Evolutionary conservation across 2,797 vertebrate genomes (phyloP).

Genomic region (Acridotheres tristis): DNA sequence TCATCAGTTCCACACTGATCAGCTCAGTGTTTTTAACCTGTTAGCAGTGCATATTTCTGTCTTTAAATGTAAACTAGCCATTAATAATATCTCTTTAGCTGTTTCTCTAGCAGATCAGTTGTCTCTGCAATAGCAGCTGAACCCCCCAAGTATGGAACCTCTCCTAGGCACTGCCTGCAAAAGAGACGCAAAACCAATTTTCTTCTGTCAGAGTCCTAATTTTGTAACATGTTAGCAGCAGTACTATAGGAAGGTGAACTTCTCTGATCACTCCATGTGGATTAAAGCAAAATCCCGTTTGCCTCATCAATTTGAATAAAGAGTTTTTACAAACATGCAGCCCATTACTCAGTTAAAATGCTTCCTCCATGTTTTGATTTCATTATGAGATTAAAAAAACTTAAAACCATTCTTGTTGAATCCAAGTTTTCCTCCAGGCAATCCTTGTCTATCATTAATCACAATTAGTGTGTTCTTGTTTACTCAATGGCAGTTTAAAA

Average conservation of each 20-base stretch:
- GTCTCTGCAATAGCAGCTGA: neutral
- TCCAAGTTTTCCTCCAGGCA: neutral
- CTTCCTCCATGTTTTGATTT: neutral
- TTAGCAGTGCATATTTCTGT: neutral
- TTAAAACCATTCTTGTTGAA: neutral
- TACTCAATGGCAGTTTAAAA: neutral
- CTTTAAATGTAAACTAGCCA: neutral
- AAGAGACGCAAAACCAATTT: neutral
- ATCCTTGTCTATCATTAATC: neutral
- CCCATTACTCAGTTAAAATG: neutral
- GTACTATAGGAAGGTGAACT: neutral
- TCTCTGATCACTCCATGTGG: neutral
- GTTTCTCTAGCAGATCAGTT: neutral
- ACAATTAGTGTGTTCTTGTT: constrained; percentile 2
- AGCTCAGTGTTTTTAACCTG: neutral
- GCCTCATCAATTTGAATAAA: neutral
- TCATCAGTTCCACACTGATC: neutral
- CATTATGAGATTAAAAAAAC: neutral
- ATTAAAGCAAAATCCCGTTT: neutral
- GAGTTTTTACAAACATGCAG: neutral
- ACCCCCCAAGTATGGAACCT: neutral
- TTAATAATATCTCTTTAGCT: neutral
- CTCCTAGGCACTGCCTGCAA: neutral
- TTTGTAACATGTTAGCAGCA: neutral
- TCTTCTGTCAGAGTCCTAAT: neutral